Evolutionary conservation across 1,140 invertebrate species (phyloP).

Genomic region (Listronotus oregonensis): DNA sequence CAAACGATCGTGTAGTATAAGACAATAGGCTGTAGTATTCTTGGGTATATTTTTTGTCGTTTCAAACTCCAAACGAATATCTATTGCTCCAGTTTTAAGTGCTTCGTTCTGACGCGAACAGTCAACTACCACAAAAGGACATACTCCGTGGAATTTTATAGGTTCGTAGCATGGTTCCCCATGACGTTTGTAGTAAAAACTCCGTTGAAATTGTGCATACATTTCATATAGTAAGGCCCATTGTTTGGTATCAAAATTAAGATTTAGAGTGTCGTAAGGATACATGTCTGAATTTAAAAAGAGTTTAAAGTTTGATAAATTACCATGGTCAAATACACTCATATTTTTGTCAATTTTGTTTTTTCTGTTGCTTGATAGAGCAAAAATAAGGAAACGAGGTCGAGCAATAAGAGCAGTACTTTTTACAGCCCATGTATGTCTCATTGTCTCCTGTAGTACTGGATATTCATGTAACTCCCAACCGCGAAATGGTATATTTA

Average conservation of each 20-base stretch:
- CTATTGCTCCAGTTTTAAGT: neutral
- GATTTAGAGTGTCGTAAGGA: neutral
- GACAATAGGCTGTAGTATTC: too few species aligned
- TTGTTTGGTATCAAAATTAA: constrained; percentile 5
- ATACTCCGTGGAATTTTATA: constrained; percentile 5
- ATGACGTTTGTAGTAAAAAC: constrained; percentile 3
- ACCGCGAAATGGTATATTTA: constrained; percentile 43
- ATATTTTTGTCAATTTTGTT: neutral
- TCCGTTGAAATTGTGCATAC: constrained; percentile 9
- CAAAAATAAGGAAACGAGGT: constrained; percentile 24
- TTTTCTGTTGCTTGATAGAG: constrained; percentile 4
- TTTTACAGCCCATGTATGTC: constrained; percentile 39
- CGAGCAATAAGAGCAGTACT: constrained; percentile 24
- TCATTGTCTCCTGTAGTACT: constrained; percentile 33
- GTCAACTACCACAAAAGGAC: constrained; percentile 3
- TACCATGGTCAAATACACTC: too few species aligned
- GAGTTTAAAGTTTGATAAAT: too few species aligned
- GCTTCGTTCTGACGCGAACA: neutral
- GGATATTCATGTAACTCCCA: constrained; percentile 51
- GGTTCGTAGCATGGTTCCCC: neutral
- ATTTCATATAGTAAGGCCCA: constrained; percentile 10
- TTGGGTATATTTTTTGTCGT: neutral
- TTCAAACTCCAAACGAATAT: neutral
- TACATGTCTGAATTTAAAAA: too few species aligned
- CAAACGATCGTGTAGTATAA: constrained; percentile 1